Base-by-base conservation (phyloP, 2,888 invertebrate genomes). In the Microdon myrmicae region DNA sequence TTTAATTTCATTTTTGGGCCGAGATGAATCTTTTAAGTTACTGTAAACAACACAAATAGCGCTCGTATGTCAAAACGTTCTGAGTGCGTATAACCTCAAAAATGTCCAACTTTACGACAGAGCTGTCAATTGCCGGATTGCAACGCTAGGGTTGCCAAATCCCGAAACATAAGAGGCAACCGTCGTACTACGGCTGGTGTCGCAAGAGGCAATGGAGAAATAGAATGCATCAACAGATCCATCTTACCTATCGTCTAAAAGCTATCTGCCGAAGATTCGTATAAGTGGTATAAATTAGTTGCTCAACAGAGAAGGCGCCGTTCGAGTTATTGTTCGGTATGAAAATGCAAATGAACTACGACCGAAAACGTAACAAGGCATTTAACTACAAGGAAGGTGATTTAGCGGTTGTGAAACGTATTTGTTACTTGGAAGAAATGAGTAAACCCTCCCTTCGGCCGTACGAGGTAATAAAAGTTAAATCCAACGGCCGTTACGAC, bases 391-490 rank as follows among this genome's bases (percentile, higher is more conserved):
- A 34, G 9, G 3, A 55, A 2, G 48, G 44, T 3, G 58, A 1
- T 26, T 10, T n/a, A 26, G 26, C 10, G n/a, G 26, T 10, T 9
- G 10, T 26, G 26, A 26, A 26, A 8, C 26, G 26, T 26, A 26
- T n/a, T n/a, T n/a, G n/a, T n/a, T n/a, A n/a, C n/a, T n/a, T n/a
- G n/a, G n/a, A n/a, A n/a, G n/a, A n/a, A n/a, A n/a, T n/a, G n/a
- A n/a, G n/a, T n/a, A n/a, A n/a, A n/a, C n/a, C n/a, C n/a, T n/a
- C n/a, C n/a, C n/a, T 59, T 8, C 67, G 68, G 5, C 66, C 68
- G n/a, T 69, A 69, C 32, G 49, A 64, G 28, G 31, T 68, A 4
- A 47, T 16, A 0, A 67, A 67, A n/a, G 32, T 67, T 1, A 68
- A 68, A 13, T 22, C 41, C 3, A 54, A 54, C 13, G 58, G 45